These are phyloP conservation scores for Paraplagusia blochii DNA, from an alignment of 2,113 vertebrate species.

Conservation along the genomic window DNA sequence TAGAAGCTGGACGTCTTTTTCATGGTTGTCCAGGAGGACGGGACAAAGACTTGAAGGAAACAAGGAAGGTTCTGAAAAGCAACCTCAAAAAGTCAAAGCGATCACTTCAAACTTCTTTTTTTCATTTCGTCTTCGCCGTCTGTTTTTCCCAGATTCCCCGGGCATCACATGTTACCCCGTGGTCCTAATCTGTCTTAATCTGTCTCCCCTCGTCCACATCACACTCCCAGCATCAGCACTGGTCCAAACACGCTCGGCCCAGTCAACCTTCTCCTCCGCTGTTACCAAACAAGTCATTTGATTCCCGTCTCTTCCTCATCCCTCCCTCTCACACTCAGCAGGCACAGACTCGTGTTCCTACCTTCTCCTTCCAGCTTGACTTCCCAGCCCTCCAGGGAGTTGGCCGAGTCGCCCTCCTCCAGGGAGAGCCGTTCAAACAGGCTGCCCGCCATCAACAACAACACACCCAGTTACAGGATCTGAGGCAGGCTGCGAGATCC, in stretches of 20 bases:
- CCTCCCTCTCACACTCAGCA: conserved; percentile 11
- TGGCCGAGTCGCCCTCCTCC: conserved; percentile 76
- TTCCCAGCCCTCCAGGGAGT: conserved; percentile 75
- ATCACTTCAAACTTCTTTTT: not conserved
- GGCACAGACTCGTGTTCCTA: conserved; percentile 57
- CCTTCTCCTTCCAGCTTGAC: conserved; percentile 73
- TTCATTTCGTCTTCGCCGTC: not conserved
- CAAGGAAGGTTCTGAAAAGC: too few species aligned
- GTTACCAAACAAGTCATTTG: not conserved
- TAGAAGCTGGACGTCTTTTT: too few species aligned
- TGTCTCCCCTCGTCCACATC: conserved; percentile 50
- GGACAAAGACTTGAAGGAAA: too few species aligned
- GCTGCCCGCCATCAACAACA: conserved; percentile 76
- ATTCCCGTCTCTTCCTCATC: not conserved
- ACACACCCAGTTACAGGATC: conserved; percentile 56
- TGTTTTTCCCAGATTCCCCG: conserved; percentile 21
- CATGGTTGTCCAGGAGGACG: too few species aligned
- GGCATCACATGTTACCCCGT: conserved; percentile 32
- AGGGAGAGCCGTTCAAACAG: conserved; percentile 76
- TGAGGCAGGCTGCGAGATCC: conserved; percentile 31
- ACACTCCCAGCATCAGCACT: conserved; percentile 2
- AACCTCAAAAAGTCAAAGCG: too few species aligned
- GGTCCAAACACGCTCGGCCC: not conserved
- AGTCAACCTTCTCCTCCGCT: not conserved
- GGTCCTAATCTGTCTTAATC: conserved; percentile 20